Conservation (phyloP, 2,888 invertebrate species). For the Minunthozetes semirufus region DNA sequence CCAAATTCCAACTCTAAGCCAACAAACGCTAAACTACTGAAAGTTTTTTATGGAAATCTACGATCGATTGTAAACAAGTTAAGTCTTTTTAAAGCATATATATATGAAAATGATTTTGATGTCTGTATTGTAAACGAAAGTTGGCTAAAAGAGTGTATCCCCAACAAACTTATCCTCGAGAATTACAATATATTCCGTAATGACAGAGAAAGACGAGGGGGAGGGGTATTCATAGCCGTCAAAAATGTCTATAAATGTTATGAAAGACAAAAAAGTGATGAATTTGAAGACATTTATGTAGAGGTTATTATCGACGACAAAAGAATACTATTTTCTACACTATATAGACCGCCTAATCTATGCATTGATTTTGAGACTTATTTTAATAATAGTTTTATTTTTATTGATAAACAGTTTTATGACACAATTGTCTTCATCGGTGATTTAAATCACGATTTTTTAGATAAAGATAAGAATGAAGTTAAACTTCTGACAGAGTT, state of each 20-base stretch:
- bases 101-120: not conserved
- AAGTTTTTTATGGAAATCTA: too few species aligned
- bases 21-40: too few species aligned
- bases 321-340: not conserved
- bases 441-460: not conserved
- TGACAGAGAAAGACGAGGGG: not conserved
- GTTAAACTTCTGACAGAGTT: not conserved
- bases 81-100: not conserved
- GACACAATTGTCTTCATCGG: constrained; percentile 3
- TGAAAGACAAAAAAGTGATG: not conserved
- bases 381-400: not conserved
- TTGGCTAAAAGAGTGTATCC: not conserved
- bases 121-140: not conserved
- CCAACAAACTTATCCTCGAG: not conserved
- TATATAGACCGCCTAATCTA: constrained; percentile 14
- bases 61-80: constrained; percentile 9
- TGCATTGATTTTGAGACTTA: not conserved
- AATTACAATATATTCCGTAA: not conserved
- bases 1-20: too few species aligned
- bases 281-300: constrained; percentile 1
- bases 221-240: constrained; percentile 6
- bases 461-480: not conserved
- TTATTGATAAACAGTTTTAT: not conserved
- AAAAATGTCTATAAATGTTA: constrained; percentile 1
- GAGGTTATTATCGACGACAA: not conserved